Evolutionary conservation across 2,888 invertebrate species (phyloP).

Genomic region (Cheilosia soror): DNA sequence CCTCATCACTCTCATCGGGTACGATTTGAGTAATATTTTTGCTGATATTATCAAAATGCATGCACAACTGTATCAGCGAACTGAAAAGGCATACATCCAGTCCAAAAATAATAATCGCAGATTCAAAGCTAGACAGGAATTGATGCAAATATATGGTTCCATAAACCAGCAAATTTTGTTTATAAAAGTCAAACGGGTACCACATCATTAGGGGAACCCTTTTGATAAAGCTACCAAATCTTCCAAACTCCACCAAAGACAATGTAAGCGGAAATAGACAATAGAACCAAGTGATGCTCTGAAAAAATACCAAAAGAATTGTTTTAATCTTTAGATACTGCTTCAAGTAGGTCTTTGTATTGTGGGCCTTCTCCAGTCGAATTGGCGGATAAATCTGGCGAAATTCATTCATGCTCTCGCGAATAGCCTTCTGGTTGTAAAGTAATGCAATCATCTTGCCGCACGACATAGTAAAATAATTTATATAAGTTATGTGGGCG

Average conservation of each 20-base stretch:
- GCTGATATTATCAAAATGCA: slow-evolving; percentile 70
- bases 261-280: neutral
- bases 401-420: slow-evolving; percentile 24
- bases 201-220: neutral
- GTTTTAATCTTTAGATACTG: slow-evolving; percentile 21
- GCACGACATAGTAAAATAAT: slow-evolving; percentile 56
- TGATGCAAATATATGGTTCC: slow-evolving; percentile 3
- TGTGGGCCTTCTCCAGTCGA: slow-evolving; percentile 6
- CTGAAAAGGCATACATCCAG: slow-evolving; percentile 68
- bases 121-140: neutral
- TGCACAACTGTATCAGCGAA: slow-evolving; percentile 59
- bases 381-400: slow-evolving; percentile 32
- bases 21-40: slow-evolving; percentile 41
- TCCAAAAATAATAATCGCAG: slow-evolving; percentile 42
- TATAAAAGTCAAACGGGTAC: slow-evolving; percentile 17
- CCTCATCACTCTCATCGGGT: neutral
- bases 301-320: slow-evolving; percentile 26
- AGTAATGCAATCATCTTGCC: slow-evolving; percentile 58
- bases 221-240: neutral
- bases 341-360: neutral
- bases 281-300: slow-evolving; percentile 19
- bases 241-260: neutral
- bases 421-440: slow-evolving; percentile 45
- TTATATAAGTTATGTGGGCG: slow-evolving; percentile 27
- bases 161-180: neutral